Conservation (phyloP, 2,888 invertebrate species). For the Sycophila texana region DNA sequence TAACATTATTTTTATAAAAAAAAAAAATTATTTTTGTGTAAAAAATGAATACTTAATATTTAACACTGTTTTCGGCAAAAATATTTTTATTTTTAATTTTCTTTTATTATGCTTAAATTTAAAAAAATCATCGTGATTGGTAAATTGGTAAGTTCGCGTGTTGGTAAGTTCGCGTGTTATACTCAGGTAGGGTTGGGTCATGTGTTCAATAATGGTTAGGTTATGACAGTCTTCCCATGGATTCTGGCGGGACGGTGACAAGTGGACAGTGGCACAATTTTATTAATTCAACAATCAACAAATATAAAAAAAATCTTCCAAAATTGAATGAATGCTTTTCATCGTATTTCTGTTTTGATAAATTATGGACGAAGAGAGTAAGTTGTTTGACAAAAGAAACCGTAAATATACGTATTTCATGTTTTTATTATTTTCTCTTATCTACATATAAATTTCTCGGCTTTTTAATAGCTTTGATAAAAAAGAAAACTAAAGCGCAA, state of each 20-base stretch:
- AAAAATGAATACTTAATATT: neutral
- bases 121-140: neutral
- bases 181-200: slow-evolving; percentile 12
- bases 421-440: neutral
- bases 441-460: neutral
- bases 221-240: too few relatives aligned
- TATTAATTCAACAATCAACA: too few relatives aligned
- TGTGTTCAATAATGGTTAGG: neutral
- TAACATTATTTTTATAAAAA: too few relatives aligned
- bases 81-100: neutral
- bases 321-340: too few relatives aligned
- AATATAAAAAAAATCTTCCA: too few relatives aligned
- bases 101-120: neutral
- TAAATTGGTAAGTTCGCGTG: too few relatives aligned
- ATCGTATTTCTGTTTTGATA: neutral
- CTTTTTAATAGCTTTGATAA: slow-evolving; percentile 79
- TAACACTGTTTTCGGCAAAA: neutral
- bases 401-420: neutral
- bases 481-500: slow-evolving; percentile 84
- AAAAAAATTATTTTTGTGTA: neutral
- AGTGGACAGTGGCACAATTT: slow-evolving; percentile 44
- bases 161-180: neutral
- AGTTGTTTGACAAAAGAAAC: slow-evolving; percentile 11
- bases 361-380: slow-evolving; percentile 52
- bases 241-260: slow-evolving; percentile 42